phyloP scores from a whole-genome alignment of 2,888 invertebrate species.

The Leptinotarsa haldemani region DNA sequence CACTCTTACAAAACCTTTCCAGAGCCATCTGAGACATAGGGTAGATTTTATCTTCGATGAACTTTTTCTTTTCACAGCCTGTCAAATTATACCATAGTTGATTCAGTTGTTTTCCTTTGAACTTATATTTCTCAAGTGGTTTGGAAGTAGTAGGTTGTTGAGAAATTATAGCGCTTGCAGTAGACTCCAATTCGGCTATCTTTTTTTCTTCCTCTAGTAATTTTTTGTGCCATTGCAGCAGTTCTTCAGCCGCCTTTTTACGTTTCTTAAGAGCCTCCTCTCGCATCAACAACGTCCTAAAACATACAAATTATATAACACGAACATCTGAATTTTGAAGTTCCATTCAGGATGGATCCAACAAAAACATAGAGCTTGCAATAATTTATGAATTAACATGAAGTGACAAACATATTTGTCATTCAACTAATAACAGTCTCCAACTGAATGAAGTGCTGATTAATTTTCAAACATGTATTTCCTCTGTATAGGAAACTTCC shows the following conservation, averaged over 20 bases:
- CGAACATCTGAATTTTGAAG: background rate
- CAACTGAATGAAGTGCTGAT: conserved; percentile 55
- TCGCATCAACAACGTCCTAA: conserved; percentile 65
- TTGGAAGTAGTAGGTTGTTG: conserved; percentile 48
- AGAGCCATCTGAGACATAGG: conserved; percentile 64
- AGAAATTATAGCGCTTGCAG: conserved; percentile 60
- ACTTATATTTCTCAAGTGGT: conserved; percentile 47
- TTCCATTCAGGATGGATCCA: conserved; percentile 16
- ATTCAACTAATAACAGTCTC: conserved; percentile 52
- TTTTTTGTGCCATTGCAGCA: conserved; percentile 69
- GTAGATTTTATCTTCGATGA: conserved; percentile 61
- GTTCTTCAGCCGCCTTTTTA: conserved; percentile 67
- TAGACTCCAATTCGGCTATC: conserved; percentile 67
- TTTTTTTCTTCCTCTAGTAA: conserved; percentile 69
- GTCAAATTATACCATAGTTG: conserved; percentile 66
- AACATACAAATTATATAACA: conserved; percentile 33
- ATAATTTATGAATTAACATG: conserved; percentile 42
- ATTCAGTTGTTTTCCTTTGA: conserved; percentile 64
- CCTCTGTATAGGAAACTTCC: conserved; percentile 61
- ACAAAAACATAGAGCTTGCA: conserved; percentile 21
- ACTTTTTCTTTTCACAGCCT: conserved; percentile 63
- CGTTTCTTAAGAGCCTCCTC: conserved; percentile 67
- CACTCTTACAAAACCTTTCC: conserved; percentile 65
- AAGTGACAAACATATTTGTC: conserved; percentile 48
- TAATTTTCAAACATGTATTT: conserved; percentile 62